Evolutionary conservation across 1,140 invertebrate genomes (phyloP), one percentile per base, ranked within the genome.

Genomic region (Melitaea cinxia): DNA sequence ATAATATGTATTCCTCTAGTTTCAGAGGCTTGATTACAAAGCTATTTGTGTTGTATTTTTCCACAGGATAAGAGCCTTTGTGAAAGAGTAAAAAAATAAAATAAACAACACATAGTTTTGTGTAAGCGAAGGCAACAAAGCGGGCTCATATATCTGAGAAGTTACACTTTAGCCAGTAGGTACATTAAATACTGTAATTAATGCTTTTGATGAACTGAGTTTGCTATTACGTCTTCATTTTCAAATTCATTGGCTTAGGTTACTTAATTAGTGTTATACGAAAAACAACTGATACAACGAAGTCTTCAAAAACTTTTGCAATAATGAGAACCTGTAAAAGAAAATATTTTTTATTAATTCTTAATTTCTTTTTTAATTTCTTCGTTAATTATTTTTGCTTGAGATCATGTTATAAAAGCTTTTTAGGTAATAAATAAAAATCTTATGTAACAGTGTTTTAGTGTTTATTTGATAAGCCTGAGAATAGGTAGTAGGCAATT

Each of bases 131-230:
- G 63, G 60, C 45, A 68, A 75, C 67, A 59, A 64, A 66, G 68
- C 68, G 68, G 10, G 42, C 75, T 74, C 70, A 76, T 74, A 59
- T 62, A 65, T 60, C 64, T 58, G 70, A 77, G 77, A 80, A 78
- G 72, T 72, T 72, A 64, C 71, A 67, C 69, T 76, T 66, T 64
- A 60, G 68, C 57, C 37, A 71, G 72, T 17, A 70, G n/a, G 68
- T 75, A 69, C 49, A 53, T 68, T 80, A 73, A 75, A 74, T 78
- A 64, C 57, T 37, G 33, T 56, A 55, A 57, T 64, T 56, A 54
- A 19, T 17, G 14, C 12, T 17, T 33, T 35, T 17, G 10, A 55
- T 23, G 4, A 55, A 12, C 9, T 47, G 21, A 9, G 21, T 23
- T 47, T 19, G 23, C 42, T 47, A 4, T 4, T 45, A 19, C 10